Evolutionary conservation across 2,888 invertebrate species (phyloP).

Genomic region (Sarcophaga subvicina): DNA sequence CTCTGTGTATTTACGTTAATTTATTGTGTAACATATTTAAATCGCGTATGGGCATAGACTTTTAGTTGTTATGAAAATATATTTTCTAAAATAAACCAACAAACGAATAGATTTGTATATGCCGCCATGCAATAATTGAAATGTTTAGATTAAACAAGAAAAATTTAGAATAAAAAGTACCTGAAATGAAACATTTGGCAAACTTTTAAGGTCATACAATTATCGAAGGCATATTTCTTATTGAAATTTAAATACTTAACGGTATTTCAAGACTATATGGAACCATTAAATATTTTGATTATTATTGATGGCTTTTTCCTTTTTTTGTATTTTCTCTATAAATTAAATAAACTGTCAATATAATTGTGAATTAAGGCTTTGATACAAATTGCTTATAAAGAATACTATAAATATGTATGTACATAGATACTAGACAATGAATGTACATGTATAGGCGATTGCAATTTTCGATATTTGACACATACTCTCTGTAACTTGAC

Average conservation of each 20-base stretch:
- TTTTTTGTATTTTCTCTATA: neutral
- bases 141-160: constrained; percentile 34
- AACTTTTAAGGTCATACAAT: constrained; percentile 13
- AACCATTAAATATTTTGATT: neutral
- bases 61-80: neutral
- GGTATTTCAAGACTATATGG: constrained; percentile 12
- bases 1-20: neutral
- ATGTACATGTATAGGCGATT: neutral
- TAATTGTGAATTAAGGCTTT: constrained; percentile 50
- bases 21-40: neutral
- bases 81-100: constrained; percentile 5
- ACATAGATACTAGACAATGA: constrained; percentile 30
- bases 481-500: neutral
- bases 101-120: neutral
- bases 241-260: constrained; percentile 22
- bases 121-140: constrained; percentile 51
- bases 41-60: neutral
- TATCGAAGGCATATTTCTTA: constrained; percentile 2
- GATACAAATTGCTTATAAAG: constrained; percentile 36
- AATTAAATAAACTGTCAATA: constrained; percentile 20
- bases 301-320: neutral
- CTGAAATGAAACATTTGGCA: constrained; percentile 22
- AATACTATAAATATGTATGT: constrained; percentile 30
- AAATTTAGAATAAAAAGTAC: neutral
- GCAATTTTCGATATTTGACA: neutral